These are phyloP conservation scores for Lepidochitona cinerea DNA, from an alignment of 2,888 invertebrate species.

Conservation along the genomic window DNA sequence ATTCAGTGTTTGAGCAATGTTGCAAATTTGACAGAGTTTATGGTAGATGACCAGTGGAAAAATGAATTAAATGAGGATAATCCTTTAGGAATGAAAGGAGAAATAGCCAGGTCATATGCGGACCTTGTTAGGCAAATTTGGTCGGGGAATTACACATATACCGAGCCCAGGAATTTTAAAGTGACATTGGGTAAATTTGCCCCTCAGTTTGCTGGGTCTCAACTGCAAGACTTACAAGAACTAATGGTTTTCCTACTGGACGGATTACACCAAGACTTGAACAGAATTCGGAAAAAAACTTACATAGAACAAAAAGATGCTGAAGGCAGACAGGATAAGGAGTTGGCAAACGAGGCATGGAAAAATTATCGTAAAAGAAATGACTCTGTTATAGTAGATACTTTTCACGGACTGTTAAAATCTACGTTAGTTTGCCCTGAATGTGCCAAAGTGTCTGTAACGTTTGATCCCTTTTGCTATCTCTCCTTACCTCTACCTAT, in stretches of 20 bases:
- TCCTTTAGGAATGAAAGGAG: constrained; percentile 76
- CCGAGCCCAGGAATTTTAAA: constrained; percentile 74
- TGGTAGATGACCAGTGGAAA: constrained; percentile 72
- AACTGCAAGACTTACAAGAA: constrained; percentile 76
- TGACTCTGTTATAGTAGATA: constrained; percentile 76
- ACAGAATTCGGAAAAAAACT: constrained; percentile 75
- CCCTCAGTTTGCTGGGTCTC: constrained; percentile 75
- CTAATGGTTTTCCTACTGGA: constrained; percentile 76
- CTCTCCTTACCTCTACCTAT: constrained; percentile 74
- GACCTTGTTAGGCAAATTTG: constrained; percentile 74
- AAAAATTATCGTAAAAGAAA: constrained; percentile 74
- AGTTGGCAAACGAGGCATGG: constrained; percentile 75
- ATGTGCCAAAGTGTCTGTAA: constrained; percentile 75
- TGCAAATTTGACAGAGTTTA: constrained; percentile 74
- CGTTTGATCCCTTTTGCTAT: constrained; percentile 77
- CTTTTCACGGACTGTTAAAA: constrained; percentile 76
- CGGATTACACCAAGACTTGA: constrained; percentile 76
- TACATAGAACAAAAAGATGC: constrained; percentile 74
- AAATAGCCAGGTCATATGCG: constrained; percentile 73
- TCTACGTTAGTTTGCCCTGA: constrained; percentile 76
- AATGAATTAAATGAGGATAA: constrained; percentile 75
- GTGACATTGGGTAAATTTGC: constrained; percentile 75
- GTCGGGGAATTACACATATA: constrained; percentile 72
- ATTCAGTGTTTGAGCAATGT: constrained; percentile 76
- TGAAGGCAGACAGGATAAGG: constrained; percentile 72